A percentile compares a stretch with the other conserved stretches of the same genome.
These are phyloP conservation scores for Mesochorus sp. DNA, from an alignment of 2,888 invertebrate genomes.

Conservation along the genomic window DNA sequence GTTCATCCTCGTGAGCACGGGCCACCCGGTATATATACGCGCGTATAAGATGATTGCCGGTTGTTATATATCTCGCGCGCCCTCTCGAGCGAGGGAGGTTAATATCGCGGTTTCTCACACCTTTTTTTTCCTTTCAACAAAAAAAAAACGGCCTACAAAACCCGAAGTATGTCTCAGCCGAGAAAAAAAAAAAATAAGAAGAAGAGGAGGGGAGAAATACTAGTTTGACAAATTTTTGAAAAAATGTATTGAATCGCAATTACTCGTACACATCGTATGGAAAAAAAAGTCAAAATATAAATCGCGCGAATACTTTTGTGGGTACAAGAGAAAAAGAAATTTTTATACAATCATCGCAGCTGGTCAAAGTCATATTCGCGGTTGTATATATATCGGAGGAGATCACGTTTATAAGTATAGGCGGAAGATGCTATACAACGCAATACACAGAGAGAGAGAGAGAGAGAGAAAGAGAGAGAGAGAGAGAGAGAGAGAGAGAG, in stretches of 20 bases:
- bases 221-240: no score
- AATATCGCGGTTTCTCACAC: conserved; percentile 54
- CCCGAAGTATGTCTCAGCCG: no score
- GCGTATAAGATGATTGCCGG: conserved; percentile 45
- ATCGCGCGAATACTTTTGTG: no score
- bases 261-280: no score
- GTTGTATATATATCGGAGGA: background rate
- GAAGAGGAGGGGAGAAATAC: no score
- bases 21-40: conserved; percentile 56
- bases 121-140: conserved; percentile 22
- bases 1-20: conserved; percentile 11
- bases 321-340: background rate
- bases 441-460: background rate
- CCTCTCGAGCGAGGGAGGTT: conserved; percentile 32
- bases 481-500: conserved; percentile 68
- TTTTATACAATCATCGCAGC: conserved; percentile 12
- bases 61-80: conserved; percentile 34
- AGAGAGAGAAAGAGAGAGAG: conserved; percentile 21
- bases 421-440: background rate
- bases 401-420: conserved; percentile 25
- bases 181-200: background rate
- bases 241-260: no score
- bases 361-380: conserved; percentile 17
- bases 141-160: no score
- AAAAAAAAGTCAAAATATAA: background rate